Percentiles rank a stretch among this genome's conserved stretches.
These are phyloP conservation scores for Sinohyriopsis cumingii DNA, from an alignment of 2,888 invertebrate genomes.

Conservation along the genomic window DNA sequence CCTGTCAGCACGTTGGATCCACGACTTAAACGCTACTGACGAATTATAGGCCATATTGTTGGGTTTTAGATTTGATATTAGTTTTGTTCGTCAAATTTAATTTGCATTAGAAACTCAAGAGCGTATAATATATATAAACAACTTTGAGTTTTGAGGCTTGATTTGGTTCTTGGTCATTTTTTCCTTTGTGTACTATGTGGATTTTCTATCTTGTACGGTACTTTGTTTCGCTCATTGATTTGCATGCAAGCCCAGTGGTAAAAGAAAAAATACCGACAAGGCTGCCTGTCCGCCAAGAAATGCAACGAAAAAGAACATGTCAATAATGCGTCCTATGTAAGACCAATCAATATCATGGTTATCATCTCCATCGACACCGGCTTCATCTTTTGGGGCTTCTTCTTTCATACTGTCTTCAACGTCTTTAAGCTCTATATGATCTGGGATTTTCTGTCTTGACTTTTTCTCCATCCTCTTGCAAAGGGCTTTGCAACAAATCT, in stretches of 20 bases:
- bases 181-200: too few relatives aligned
- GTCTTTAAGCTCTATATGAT: neutral
- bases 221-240: neutral
- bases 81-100: too few relatives aligned
- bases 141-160: too few relatives aligned
- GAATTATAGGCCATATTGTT: too few relatives aligned
- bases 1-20: too few relatives aligned
- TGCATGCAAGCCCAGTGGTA: constrained; percentile 11
- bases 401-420: too few relatives aligned
- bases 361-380: neutral
- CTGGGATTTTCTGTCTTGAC: neutral
- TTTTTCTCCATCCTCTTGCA: neutral
- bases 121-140: too few relatives aligned
- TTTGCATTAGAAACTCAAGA: too few relatives aligned
- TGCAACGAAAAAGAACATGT: constrained; percentile 10
- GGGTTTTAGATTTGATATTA: too few relatives aligned
- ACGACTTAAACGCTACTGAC: too few relatives aligned
- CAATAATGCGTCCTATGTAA: constrained; percentile 10
- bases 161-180: too few relatives aligned
- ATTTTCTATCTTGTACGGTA: too few relatives aligned
- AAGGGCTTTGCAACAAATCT: neutral
- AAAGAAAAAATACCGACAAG: constrained; percentile 4
- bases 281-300: constrained; percentile 10
- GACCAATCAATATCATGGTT: constrained; percentile 4
- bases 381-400: neutral